Base-by-base conservation (phyloP, 2,797 vertebrate species). In the Brachyrhaphis roseni region DNA sequence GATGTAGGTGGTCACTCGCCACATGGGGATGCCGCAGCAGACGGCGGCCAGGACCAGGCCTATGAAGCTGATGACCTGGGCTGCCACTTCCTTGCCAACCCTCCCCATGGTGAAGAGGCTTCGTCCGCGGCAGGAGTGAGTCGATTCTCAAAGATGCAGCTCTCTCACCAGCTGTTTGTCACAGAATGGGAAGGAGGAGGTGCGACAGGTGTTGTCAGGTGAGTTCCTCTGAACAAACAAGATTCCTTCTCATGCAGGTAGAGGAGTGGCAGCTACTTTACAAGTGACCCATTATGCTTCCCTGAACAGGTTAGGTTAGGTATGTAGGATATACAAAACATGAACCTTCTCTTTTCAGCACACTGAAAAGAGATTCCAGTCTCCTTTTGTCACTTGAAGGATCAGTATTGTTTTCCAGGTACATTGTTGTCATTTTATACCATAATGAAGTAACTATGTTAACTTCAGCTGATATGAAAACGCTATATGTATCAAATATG, bases 1-100 rank as follows among this genome's bases (percentile, higher is more conserved):
- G 0, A 97, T 91, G 89, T 41, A 96, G 16, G 84, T 31, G 1
- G 95, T 96, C 47, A 95, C 93, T 1, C 95, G 91, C 96, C 96
- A 97, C 94, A 96, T 92, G 57, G 96, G 96, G 68, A 96, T 0
- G 3, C 95, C 96, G 0, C 90, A 92, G 43, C 89, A 78, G 78
- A 97, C 88, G 0, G 93, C 79, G 36, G 92, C 75, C 3, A 94
- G 91, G 3, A 96, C 0, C 0, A 96, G 74, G 1, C 96, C 96
- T 0, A 92, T 12, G 71, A 96, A 94, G 84, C 91, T 94, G 11
- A 96, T 70, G 57, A 92, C 0, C 89, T 96, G 95, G 70, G 92
- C 96, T 0, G 90, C 72, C 13, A 92, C 77, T 87, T 96, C 95
- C 88, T 95, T 95, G 73, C 78, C 91, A 51, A 96, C 88, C 77